Conservation (phyloP, 2,113 vertebrate genomes). For the Limnothrissa miodon region DNA sequence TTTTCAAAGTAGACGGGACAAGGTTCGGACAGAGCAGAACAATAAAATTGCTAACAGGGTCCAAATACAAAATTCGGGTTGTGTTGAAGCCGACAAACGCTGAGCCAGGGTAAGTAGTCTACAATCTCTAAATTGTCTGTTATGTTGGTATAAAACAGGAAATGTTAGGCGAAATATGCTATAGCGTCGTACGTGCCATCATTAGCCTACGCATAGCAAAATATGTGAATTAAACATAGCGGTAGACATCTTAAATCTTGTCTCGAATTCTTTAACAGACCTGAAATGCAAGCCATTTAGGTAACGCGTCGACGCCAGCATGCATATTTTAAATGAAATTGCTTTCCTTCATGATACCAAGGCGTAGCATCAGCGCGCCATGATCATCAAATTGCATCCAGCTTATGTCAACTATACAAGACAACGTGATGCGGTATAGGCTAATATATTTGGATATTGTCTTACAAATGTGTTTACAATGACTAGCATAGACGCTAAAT, state of each 20-base stretch:
- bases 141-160: background rate
- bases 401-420: background rate
- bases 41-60: conserved; percentile 94
- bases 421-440: background rate
- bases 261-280: background rate
- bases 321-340: background rate
- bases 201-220: background rate
- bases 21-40: conserved; percentile 95
- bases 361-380: background rate
- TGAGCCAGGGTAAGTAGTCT: conserved; percentile 85
- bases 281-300: background rate
- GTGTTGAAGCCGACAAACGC: conserved; percentile 82
- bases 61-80: conserved; percentile 94
- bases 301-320: background rate
- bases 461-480: background rate
- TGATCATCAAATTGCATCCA: background rate
- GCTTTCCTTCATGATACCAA: background rate
- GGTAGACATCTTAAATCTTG: background rate
- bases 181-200: background rate
- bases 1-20: conserved; percentile 95
- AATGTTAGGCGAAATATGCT: background rate
- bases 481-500: background rate
- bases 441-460: background rate
- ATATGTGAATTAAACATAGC: background rate
- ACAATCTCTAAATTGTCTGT: background rate